Evolutionary conservation across 2,113 vertebrate genomes (phyloP).

Genomic region (Phocoena phocoena): DNA sequence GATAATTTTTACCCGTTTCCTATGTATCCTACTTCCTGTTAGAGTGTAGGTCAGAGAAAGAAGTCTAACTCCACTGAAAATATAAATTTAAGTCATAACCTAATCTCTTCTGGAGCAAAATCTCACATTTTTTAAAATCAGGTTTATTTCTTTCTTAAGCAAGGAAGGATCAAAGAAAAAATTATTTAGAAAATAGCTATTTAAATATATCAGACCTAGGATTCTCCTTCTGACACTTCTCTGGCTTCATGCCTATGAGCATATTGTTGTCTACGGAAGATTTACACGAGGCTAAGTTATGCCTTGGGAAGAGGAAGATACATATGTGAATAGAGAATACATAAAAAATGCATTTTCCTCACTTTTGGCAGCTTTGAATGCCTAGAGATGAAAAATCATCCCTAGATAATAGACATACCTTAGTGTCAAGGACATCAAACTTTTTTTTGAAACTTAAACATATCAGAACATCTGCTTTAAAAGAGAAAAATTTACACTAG

Average conservation of each 20-base stretch:
- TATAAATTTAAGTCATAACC: background rate
- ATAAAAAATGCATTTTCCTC: background rate
- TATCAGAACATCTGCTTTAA: background rate
- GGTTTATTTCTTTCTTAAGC: background rate
- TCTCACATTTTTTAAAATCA: background rate
- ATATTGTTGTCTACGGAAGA: background rate
- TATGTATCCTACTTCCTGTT: background rate
- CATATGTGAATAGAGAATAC: background rate
- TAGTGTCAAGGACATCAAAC: background rate
- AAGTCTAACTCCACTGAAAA: background rate
- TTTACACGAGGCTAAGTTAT: background rate
- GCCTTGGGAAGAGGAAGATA: background rate
- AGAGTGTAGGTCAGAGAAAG: background rate
- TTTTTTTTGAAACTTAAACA: background rate
- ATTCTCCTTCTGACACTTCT: background rate
- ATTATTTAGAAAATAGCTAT: background rate
- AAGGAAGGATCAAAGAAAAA: background rate
- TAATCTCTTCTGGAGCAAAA: background rate
- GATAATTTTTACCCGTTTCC: background rate
- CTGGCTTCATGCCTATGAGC: background rate
- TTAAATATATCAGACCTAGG: background rate
- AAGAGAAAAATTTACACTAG: background rate
- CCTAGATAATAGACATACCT: background rate
- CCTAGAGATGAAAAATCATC: background rate
- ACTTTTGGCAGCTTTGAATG: background rate